Conservation (phyloP, 2,113 vertebrate genomes). For the Pollachius pollachius region DNA sequence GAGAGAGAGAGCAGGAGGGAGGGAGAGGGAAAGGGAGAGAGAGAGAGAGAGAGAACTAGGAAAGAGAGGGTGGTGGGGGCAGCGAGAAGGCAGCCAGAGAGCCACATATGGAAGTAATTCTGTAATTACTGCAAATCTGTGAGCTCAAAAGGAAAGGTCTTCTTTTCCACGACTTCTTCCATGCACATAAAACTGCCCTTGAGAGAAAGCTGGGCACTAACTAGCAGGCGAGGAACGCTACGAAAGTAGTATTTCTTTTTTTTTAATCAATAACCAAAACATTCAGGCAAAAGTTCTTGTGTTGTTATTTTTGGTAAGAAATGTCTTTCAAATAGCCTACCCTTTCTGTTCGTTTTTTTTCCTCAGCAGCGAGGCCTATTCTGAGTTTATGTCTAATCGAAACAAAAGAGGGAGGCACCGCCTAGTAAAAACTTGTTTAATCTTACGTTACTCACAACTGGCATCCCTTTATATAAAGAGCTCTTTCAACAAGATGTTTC, state of each 20-base stretch:
- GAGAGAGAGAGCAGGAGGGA: conserved; percentile 1
- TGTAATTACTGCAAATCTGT: conserved; percentile 82
- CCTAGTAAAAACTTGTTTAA: conserved; percentile 51
- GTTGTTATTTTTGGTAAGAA: not conserved
- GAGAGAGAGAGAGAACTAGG: conserved; percentile 38
- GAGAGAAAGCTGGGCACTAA: conserved; percentile 66
- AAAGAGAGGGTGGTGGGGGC: conserved; percentile 52
- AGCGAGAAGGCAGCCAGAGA: conserved; percentile 57
- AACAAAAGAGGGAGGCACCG: conserved; percentile 25
- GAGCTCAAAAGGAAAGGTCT: conserved; percentile 78
- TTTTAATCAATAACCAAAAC: not conserved
- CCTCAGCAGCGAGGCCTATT: conserved; percentile 23
- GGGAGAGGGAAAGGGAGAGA: conserved; percentile 20
- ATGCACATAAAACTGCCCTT: conserved; percentile 74
- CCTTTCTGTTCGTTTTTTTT: conserved; percentile 1
- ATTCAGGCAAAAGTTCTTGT: conserved; percentile 1
- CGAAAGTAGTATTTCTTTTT: conserved; percentile 39
- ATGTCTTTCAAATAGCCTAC: not conserved
- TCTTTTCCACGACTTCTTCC: conserved; percentile 74
- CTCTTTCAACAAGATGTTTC: conserved; percentile 44
- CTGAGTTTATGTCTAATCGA: conserved; percentile 28
- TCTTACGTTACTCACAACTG: conserved; percentile 48
- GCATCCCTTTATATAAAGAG: conserved; percentile 47
- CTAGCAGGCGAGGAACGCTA: conserved; percentile 40
- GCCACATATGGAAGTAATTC: conserved; percentile 83